Percentiles rank a stretch among this genome's conserved stretches.
These are phyloP conservation scores for Drosophila imparisetae DNA, from an alignment of 2,888 invertebrate species.

Conservation along the genomic window DNA sequence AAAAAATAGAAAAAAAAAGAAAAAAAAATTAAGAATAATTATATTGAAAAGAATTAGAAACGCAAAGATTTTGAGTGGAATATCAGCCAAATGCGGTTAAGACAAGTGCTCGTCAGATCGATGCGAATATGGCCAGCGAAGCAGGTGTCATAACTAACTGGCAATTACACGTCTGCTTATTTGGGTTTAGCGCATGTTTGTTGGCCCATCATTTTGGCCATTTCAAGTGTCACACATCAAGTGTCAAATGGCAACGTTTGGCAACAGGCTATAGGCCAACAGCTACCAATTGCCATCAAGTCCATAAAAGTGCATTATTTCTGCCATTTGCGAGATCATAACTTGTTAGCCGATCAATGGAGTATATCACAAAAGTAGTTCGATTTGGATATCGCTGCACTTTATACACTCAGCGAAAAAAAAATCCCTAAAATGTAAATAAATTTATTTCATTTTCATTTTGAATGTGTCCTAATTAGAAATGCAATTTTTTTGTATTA, in stretches of 20 bases:
- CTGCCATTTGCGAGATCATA: slow-evolving; percentile 11
- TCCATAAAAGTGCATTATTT: slow-evolving; percentile 38
- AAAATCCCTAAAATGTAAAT: neutral
- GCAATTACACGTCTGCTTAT: slow-evolving; percentile 48
- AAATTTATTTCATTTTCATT: neutral
- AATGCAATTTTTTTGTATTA: neutral
- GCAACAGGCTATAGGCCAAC: slow-evolving; percentile 31
- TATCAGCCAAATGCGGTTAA: slow-evolving; percentile 15
- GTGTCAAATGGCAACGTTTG: slow-evolving; percentile 17
- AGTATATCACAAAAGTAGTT: neutral
- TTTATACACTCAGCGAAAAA: neutral
- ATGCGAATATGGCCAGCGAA: slow-evolving; percentile 27
- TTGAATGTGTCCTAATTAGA: neutral
- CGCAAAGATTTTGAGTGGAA: slow-evolving; percentile 18
- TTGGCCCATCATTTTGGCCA: slow-evolving; percentile 13
- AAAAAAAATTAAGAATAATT: slow-evolving; percentile 18
- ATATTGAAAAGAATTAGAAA: slow-evolving; percentile 40
- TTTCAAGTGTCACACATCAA: slow-evolving; percentile 8
- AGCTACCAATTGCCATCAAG: slow-evolving; percentile 40
- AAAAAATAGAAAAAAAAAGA: slow-evolving; percentile 4
- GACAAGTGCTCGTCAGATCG: neutral
- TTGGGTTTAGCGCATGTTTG: slow-evolving; percentile 41
- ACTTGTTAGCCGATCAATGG: slow-evolving; percentile 21
- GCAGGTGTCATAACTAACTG: slow-evolving; percentile 74
- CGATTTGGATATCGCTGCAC: neutral